These are phyloP conservation scores for Adelges cooleyi DNA, from an alignment of 1,140 invertebrate species.

Conservation along the genomic window DNA sequence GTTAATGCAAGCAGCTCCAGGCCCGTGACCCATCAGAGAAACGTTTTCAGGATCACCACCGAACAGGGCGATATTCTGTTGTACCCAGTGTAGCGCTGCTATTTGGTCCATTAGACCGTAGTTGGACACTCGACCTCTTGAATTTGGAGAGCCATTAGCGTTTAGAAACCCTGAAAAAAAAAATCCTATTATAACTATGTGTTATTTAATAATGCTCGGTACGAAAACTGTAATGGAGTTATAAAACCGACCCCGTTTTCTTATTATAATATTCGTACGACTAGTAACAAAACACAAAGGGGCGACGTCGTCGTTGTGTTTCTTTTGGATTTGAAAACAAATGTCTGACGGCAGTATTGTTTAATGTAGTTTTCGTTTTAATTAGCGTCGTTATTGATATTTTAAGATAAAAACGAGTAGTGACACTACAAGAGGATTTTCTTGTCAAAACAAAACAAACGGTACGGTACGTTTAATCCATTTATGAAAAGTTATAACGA, in stretches of 20 bases:
- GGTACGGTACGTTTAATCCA: slow-evolving; percentile 10
- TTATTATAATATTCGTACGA: too few relatives aligned
- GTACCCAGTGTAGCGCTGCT: slow-evolving; percentile 80
- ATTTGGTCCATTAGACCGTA: slow-evolving; percentile 91
- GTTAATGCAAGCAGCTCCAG: slow-evolving; percentile 88
- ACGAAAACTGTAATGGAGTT: too few relatives aligned
- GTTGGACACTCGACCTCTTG: slow-evolving; percentile 73
- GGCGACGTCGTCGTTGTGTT: too few relatives aligned
- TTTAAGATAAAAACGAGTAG: neutral
- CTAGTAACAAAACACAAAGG: too few relatives aligned
- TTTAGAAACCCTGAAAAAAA: slow-evolving; percentile 66
- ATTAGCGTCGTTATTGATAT: slow-evolving; percentile 17
- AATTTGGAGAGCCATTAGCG: slow-evolving; percentile 64
- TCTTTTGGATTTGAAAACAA: too few relatives aligned
- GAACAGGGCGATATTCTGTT: slow-evolving; percentile 81
- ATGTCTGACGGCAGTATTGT: too few relatives aligned
- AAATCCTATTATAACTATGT: too few relatives aligned
- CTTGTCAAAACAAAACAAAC: neutral
- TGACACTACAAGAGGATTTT: slow-evolving; percentile 16
- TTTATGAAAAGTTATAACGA: slow-evolving; percentile 23
- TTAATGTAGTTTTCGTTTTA: slow-evolving; percentile 4
- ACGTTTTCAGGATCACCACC: slow-evolving; percentile 80
- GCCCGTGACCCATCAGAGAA: slow-evolving; percentile 84
- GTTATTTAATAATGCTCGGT: too few relatives aligned
- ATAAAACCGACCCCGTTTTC: too few relatives aligned